These are phyloP conservation scores for Enteromius paludinosus DNA, from an alignment of 2,797 vertebrate species.

Conservation along the genomic window DNA sequence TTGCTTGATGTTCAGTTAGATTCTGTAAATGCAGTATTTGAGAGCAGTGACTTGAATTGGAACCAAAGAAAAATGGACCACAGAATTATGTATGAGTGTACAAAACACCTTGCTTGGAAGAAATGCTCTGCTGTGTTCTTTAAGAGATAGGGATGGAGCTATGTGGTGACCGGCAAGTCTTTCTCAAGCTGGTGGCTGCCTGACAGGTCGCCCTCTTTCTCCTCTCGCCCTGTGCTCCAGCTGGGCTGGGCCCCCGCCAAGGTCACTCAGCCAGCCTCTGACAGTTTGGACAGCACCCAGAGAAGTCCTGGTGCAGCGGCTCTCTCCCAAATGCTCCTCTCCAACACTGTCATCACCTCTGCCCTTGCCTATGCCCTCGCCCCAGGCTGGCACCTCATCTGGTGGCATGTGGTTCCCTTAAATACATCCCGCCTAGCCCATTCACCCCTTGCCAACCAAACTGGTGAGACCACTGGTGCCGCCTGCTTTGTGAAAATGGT, in stretches of 20 bases:
- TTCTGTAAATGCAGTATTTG: constrained; percentile 13
- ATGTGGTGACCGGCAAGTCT: constrained; percentile 38
- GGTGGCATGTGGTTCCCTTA: constrained; percentile 64
- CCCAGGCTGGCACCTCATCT: constrained; percentile 62
- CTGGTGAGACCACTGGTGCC: constrained; percentile 42
- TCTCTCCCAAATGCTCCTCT: constrained; percentile 48
- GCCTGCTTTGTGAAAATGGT: constrained; percentile 35
- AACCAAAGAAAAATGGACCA: constrained; percentile 9
- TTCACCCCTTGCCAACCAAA: constrained; percentile 47
- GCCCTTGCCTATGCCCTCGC: constrained; percentile 58
- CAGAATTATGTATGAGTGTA: not conserved
- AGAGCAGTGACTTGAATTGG: not conserved
- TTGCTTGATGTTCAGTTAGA: not conserved
- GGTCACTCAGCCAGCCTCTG: constrained; percentile 71
- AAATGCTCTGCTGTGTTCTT: constrained; percentile 13
- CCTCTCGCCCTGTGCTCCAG: constrained; percentile 62
- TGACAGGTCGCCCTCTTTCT: constrained; percentile 58
- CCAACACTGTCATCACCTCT: constrained; percentile 58
- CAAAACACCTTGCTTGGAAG: not conserved
- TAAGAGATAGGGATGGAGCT: not conserved
- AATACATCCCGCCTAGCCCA: constrained; percentile 45
- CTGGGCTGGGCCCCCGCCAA: constrained; percentile 71
- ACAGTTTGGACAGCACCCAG: constrained; percentile 73
- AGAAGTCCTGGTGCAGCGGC: constrained; percentile 60
- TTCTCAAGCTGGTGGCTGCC: constrained; percentile 58